These are phyloP conservation scores for Tachyglossus aculeatus DNA, from an alignment of 2,797 vertebrate species.

Conservation along the genomic window DNA sequence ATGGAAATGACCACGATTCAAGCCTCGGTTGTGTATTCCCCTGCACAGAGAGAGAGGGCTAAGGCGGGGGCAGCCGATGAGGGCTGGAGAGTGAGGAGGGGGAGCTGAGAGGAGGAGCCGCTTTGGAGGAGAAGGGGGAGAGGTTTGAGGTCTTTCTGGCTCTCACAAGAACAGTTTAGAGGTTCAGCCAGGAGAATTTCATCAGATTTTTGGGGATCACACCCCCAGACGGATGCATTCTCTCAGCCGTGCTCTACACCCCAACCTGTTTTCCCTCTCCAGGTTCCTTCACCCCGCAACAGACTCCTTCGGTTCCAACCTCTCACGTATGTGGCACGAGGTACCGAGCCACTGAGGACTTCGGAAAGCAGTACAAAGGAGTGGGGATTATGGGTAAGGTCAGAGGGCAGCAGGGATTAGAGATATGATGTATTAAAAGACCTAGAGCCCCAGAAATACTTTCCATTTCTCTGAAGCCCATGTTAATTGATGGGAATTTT, in stretches of 20 bases:
- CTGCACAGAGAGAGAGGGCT: conserved; percentile 13
- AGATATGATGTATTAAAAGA: conserved; percentile 64
- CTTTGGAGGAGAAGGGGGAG: conserved; percentile 7
- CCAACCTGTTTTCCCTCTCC: fast-evolving
- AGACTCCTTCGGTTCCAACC: neutral
- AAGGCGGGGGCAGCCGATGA: conserved; percentile 3
- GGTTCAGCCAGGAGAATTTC: conserved; percentile 11
- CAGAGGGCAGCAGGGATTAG: conserved; percentile 67
- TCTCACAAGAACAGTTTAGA: conserved; percentile 40
- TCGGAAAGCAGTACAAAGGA: conserved; percentile 46
- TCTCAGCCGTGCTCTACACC: neutral
- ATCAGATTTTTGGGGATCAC: conserved; percentile 60
- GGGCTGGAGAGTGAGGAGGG: neutral
- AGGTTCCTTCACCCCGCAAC: neutral
- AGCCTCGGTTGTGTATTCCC: conserved; percentile 74
- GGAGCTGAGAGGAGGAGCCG: conserved; percentile 15
- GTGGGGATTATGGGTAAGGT: conserved; percentile 67
- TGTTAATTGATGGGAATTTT: conserved; percentile 64
- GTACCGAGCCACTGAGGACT: conserved; percentile 13
- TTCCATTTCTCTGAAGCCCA: conserved; percentile 56
- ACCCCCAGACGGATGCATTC: conserved; percentile 40
- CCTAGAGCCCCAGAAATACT: conserved; percentile 46
- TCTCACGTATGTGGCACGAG: neutral
- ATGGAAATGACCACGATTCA: conserved; percentile 83
- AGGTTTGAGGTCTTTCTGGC: conserved; percentile 35